These are phyloP conservation scores for Thripadectes ignobilis DNA, from an alignment of 2,797 vertebrate genomes.

Conservation along the genomic window DNA sequence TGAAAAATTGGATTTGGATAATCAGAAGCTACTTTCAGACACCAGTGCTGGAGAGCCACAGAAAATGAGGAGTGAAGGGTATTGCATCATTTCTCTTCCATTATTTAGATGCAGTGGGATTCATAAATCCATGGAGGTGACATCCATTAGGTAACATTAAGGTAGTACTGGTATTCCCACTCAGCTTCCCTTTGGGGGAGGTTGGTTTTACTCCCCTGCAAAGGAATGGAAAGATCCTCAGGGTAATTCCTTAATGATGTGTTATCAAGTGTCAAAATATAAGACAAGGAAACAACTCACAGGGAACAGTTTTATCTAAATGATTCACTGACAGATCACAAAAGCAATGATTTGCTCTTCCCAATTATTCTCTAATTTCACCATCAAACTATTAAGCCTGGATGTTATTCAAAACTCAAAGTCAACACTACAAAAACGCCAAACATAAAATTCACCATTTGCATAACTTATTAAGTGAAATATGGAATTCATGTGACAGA, in stretches of 20 bases:
- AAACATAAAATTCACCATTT: constrained; percentile 37
- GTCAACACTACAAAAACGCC: background rate
- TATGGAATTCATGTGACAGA: constrained; percentile 44
- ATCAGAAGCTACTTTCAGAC: background rate
- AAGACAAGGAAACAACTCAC: background rate
- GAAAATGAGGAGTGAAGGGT: background rate
- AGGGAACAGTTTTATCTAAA: background rate
- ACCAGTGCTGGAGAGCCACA: background rate
- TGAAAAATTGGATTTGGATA: background rate
- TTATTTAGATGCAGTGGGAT: constrained; percentile 38
- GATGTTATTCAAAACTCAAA: constrained; percentile 17
- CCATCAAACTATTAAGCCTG: constrained; percentile 11
- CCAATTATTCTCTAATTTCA: constrained; percentile 41
- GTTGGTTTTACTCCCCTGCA: background rate
- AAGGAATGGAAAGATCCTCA: constrained; percentile 3
- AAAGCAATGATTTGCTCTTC: constrained; percentile 11
- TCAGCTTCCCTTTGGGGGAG: background rate
- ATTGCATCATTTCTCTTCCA: constrained; percentile 26
- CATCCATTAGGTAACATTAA: constrained; percentile 53
- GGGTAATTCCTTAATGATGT: constrained; percentile 5
- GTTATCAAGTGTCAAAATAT: constrained; percentile 37
- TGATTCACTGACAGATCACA: background rate
- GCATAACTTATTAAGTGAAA: constrained; percentile 45
- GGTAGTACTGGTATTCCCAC: background rate
- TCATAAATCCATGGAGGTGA: constrained; percentile 19